Evolutionary conservation across 2,888 invertebrate genomes (phyloP), one percentile per base, ranked within the genome.

Genomic region (Axea sp.): DNA sequence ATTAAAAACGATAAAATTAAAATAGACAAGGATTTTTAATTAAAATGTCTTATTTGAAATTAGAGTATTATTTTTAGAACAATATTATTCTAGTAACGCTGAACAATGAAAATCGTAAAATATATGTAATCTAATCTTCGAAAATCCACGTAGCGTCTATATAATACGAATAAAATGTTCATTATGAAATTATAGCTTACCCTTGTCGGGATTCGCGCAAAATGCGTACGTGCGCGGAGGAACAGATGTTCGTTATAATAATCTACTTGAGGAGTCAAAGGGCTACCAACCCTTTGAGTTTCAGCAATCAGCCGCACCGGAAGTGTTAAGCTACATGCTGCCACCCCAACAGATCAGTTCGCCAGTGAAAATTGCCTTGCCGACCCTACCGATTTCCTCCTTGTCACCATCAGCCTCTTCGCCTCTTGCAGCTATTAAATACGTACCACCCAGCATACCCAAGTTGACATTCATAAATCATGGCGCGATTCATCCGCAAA

Each of bases 381-480:
- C 80, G n/a, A 77, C 75, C 37, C 41, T 78, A 35, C 75, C 81
- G 59, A 78, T 81, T 51, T 43, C 80, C 2, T 43, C 77, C 7
- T 35, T 80, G 45, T 75, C 81, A 39, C 26, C 76, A n/a, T 4
- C 59, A 17, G 65, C 77, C 31, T 60, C 80, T 8, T 72, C 75
- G 11, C 77, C 81, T 2, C 12, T 77, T 60, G 76, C 78, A 57
- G 60, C 77, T 5, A 51, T 81, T 41, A 81, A 79, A 71, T 79
- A 79, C 53, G 9, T 78, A 3, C 43, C 76, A 0, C 12, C 76
- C 30, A 75, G 68, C 8, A 2, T 79, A 9, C 77, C 80, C 7
- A 79, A 77, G 49, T 35, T 79, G 19, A 51, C 78, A 15, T 79
- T 77, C 72, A 19, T 77, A 14, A 51, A 75, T 17, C 65, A 75